Evolutionary conservation across 1,140 invertebrate genomes (phyloP).

Genomic region (Orussus abietinus): DNA sequence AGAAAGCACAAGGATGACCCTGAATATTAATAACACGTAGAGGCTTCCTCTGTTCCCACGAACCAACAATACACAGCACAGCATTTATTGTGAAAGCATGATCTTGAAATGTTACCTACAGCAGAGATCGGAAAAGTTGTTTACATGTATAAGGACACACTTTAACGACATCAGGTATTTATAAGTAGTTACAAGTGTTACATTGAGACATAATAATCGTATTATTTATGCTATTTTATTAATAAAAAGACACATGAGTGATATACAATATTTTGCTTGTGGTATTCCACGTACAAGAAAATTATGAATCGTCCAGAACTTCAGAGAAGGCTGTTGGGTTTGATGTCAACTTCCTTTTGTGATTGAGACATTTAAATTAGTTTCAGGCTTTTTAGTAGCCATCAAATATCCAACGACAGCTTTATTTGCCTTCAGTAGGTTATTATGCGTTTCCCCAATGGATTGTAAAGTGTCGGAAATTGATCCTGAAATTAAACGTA

Average conservation of each 20-base stretch:
- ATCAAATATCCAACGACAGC: conserved; percentile 12
- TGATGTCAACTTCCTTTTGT: not conserved
- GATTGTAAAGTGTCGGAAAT: conserved; percentile 13
- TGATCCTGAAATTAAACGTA: conserved; percentile 17
- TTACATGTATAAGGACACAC: no score
- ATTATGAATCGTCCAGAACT: not conserved
- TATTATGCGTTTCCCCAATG: conserved; percentile 11
- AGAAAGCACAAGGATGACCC: conserved; percentile 31
- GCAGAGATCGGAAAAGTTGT: no score
- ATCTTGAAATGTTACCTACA: no score
- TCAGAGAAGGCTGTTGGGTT: not conserved
- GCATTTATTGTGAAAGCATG: no score
- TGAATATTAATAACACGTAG: conserved; percentile 16
- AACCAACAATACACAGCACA: not conserved
- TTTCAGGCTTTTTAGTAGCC: not conserved
- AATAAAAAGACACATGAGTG: not conserved
- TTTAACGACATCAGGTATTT: no score
- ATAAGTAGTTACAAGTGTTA: no score
- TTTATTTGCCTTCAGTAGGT: conserved; percentile 19
- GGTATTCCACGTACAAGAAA: not conserved
- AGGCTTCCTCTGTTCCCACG: not conserved
- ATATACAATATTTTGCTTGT: not conserved
- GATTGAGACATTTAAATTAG: not conserved
- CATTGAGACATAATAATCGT: conserved; percentile 5
- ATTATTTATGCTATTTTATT: conserved; percentile 4